phyloP scores from a whole-genome alignment of 2,113 vertebrate species.

The Hemichromis elongatus region DNA sequence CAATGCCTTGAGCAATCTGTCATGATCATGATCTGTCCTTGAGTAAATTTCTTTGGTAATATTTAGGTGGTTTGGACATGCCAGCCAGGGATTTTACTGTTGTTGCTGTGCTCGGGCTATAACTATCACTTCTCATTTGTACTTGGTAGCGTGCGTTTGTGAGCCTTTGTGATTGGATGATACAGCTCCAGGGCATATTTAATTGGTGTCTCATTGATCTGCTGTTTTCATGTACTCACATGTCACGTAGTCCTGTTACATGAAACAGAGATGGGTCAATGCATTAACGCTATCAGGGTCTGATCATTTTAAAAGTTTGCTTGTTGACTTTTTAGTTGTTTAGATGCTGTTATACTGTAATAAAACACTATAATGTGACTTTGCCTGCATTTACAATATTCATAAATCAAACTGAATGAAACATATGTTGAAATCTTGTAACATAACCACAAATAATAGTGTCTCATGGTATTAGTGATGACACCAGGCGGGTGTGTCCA shows the following conservation, averaged over 20 bases:
- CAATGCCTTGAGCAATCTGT: not conserved
- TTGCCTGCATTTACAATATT: not conserved
- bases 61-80: not conserved
- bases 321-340: not conserved
- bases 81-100: not conserved
- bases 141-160: not conserved
- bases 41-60: not conserved
- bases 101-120: not conserved
- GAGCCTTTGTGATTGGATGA: not conserved
- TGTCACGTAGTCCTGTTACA: not conserved
- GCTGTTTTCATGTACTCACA: constrained; percentile 8
- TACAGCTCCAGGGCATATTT: constrained; percentile 29
- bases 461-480: not conserved
- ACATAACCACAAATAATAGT: not conserved
- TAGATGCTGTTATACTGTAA: not conserved
- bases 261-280: constrained; percentile 32
- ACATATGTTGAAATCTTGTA: not conserved
- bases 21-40: not conserved
- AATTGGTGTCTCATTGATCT: constrained; percentile 39
- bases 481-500: constrained; percentile 5
- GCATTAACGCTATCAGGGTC: not conserved
- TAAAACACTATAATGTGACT: not conserved
- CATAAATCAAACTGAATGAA: not conserved
- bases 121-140: not conserved
- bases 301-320: not conserved